Evolutionary conservation across 2,797 vertebrate genomes (phyloP).

Genomic region (Syncerus caffer): DNA sequence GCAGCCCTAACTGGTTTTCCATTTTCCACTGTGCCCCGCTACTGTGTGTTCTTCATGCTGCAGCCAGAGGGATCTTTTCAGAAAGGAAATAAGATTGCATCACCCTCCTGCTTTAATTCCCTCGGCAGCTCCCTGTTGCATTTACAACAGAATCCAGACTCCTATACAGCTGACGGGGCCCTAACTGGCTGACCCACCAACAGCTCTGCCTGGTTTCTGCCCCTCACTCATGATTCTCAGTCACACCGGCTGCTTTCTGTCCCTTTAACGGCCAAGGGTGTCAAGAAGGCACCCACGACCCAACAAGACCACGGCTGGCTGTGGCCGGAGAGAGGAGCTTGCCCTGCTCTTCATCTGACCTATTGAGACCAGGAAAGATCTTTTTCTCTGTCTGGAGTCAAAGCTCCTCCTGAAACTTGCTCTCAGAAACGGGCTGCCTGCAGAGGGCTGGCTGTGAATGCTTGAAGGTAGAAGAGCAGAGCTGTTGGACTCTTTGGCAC

Average conservation of each 20-base stretch:
- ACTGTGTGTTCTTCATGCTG: not conserved
- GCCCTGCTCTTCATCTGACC: not conserved
- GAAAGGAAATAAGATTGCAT: not conserved
- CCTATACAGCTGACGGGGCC: not conserved
- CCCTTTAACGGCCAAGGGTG: not conserved
- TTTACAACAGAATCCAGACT: not conserved
- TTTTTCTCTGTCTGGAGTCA: not conserved
- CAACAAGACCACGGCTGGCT: not conserved
- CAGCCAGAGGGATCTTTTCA: not conserved
- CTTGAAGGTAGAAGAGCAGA: not conserved
- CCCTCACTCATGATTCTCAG: rapidly evolving
- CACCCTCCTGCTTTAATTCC: not conserved
- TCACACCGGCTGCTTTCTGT: rapidly evolving
- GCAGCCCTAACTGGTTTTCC: not conserved
- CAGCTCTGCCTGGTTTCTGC: not conserved
- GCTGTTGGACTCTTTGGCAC: not conserved
- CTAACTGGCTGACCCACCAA: not conserved
- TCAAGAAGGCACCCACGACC: not conserved
- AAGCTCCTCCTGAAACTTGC: not conserved
- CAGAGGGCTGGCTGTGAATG: not conserved
- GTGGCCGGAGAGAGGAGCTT: not conserved
- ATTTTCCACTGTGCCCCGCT: too few relatives aligned
- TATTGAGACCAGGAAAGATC: not conserved
- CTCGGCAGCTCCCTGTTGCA: not conserved
- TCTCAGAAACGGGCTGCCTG: not conserved